Evolutionary conservation across 2,888 invertebrate genomes (phyloP).

Genomic region (Drosophila koepferae): DNA sequence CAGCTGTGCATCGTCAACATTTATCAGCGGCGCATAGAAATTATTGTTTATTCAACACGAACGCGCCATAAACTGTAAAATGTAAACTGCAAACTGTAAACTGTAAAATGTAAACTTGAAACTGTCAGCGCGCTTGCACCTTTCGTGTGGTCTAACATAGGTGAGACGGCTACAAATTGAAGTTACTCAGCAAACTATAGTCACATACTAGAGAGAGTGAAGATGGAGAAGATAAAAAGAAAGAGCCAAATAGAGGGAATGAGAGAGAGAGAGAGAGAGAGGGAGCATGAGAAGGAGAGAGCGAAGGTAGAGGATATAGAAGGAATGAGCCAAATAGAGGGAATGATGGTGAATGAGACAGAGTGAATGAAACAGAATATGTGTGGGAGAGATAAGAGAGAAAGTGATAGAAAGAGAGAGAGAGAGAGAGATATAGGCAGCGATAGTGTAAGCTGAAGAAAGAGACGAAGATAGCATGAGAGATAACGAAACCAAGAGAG

Average conservation of each 20-base stretch:
- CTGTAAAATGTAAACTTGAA: neutral
- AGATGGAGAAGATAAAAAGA: neutral
- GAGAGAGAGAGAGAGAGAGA: neutral
- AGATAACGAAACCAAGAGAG: too few species aligned
- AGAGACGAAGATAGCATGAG: neutral
- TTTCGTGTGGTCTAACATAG: neutral
- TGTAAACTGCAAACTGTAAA: neutral
- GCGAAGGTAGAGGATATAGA: too few species aligned
- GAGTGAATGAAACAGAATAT: too few species aligned
- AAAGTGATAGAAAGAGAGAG: neutral
- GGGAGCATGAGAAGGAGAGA: neutral
- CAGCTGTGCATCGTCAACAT: constrained; percentile 7
- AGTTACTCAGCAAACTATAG: neutral
- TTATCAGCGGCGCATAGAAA: constrained; percentile 1
- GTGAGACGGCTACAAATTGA: neutral
- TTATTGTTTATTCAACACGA: constrained; percentile 3
- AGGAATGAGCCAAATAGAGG: too few species aligned
- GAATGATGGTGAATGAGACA: too few species aligned
- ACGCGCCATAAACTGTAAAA: neutral
- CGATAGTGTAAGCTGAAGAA: too few species aligned
- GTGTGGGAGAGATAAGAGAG: too few species aligned
- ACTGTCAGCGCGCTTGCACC: neutral
- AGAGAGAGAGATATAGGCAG: neutral
- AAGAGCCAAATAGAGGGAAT: neutral
- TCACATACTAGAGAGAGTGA: neutral